These are phyloP conservation scores for Strigamia transsilvanica DNA, from an alignment of 2,888 invertebrate species.

Conservation along the genomic window DNA sequence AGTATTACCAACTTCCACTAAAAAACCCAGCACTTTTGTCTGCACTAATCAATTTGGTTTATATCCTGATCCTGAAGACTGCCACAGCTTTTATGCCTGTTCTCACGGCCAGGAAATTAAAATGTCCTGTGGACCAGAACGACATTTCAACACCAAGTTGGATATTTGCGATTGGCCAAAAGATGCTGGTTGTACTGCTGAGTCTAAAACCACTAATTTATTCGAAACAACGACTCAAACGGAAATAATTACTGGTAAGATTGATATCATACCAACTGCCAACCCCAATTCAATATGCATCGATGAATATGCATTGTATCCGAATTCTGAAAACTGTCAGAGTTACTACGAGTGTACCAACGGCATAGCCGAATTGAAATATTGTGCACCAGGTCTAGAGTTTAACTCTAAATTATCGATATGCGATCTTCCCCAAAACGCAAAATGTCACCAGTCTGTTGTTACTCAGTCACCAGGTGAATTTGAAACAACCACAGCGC, in stretches of 20 bases:
- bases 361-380: conserved; percentile 53
- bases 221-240: background rate
- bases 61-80: conserved; percentile 55
- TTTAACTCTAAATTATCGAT: conserved; percentile 63
- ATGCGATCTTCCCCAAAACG: conserved; percentile 55
- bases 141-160: conserved; percentile 55
- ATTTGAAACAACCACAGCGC: background rate
- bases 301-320: background rate
- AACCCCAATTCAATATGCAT: background rate
- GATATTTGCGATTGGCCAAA: conserved; percentile 57
- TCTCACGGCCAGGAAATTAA: conserved; percentile 54
- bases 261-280: background rate
- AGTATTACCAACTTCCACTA: no score
- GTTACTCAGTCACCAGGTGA: background rate
- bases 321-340: background rate
- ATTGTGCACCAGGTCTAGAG: conserved; percentile 75
- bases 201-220: background rate
- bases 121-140: conserved; percentile 55
- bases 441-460: background rate
- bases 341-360: conserved; percentile 50
- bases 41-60: conserved; percentile 54
- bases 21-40: background rate
- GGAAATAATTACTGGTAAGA: background rate
- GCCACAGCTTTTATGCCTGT: conserved; percentile 56
- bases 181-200: conserved; percentile 54